A percentile compares a stretch with the other conserved stretches of the same genome.
phyloP scores from a whole-genome alignment of 2,113 vertebrate species.

The Sigmodon hispidus region DNA sequence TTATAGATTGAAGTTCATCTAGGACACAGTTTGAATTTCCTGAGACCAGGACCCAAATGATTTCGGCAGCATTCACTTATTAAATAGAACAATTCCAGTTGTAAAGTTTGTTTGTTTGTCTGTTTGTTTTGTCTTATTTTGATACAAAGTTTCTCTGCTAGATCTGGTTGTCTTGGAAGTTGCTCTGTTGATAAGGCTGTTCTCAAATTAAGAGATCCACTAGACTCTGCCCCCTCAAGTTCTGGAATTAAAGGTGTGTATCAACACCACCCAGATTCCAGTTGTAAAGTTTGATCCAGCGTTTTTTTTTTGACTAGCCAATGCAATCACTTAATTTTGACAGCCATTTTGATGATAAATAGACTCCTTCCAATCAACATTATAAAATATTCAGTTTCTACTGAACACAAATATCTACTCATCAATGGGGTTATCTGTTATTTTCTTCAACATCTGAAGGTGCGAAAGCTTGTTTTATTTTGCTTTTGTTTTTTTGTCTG shows the following conservation, averaged over 20 bases:
- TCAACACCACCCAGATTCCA: background rate
- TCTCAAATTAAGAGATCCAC: background rate
- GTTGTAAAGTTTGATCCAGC: background rate
- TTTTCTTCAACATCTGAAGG: conserved; percentile 20
- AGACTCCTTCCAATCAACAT: background rate
- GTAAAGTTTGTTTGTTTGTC: background rate
- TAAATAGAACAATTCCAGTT: background rate
- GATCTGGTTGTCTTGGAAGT: background rate
- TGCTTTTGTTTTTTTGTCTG: background rate
- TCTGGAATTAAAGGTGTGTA: background rate
- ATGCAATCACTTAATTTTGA: background rate
- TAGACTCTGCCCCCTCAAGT: background rate
- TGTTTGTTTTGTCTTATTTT: background rate
- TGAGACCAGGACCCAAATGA: background rate
- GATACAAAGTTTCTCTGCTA: background rate
- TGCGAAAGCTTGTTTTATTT: background rate
- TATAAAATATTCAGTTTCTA: background rate
- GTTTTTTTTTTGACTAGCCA: background rate
- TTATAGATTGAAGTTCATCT: background rate
- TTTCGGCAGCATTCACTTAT: background rate
- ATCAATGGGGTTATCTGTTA: background rate
- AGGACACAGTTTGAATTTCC: background rate
- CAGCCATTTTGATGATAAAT: background rate
- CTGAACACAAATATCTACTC: background rate
- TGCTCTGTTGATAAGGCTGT: background rate